Base-by-base conservation (phyloP, 92 coral and sea anemone genomes). In the Paramuricea clavata region DNA sequence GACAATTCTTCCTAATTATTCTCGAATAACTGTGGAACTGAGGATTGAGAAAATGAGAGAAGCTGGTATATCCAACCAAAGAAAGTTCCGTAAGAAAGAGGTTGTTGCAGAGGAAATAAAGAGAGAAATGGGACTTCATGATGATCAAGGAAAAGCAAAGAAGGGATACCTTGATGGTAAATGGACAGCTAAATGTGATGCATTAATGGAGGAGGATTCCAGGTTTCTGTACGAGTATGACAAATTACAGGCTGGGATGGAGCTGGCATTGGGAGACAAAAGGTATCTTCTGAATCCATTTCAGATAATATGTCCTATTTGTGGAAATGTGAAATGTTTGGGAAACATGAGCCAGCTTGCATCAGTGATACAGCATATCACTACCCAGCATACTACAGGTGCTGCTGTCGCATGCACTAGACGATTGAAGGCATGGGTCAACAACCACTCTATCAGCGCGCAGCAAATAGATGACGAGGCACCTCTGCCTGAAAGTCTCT, bases 71-170 rank as follows among this genome's bases (percentile, higher is more conserved):
- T 33, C 86, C 11, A 54, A 67, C n/a, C 25, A 82, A 60, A 61
- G 85, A 60, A 60, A 54, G 12, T 49, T 60, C 26, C 77, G 78
- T 23, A 52, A 32, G 13, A 82, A 87, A 69, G 81, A 87, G 65
- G 87, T 81, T 69, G 79, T 87, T 50, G 60, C 81, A 15, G 87
- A 70, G 36, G 81, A 87, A n/a, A 25, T 81, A 69, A 87, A 87
- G 49, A 33, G 87, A 59, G 91, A 87, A 81, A 87, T 87, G 87
- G 81, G 87, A 19, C 82, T 87, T 2, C 91, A 88, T 47, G 59
- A 71, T 81, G 87, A 88, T 42, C 65, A 81, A 42, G 87, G 91
- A 30, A 87, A 49, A 19, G 0, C 39, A 30, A 81, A 69, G 56
- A 49, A 71, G 23, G 87, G 87, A 10, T 87, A 87, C 57, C 35